These are phyloP conservation scores for Anoplius nigerrimus DNA, from an alignment of 2,888 invertebrate species.

Conservation along the genomic window DNA sequence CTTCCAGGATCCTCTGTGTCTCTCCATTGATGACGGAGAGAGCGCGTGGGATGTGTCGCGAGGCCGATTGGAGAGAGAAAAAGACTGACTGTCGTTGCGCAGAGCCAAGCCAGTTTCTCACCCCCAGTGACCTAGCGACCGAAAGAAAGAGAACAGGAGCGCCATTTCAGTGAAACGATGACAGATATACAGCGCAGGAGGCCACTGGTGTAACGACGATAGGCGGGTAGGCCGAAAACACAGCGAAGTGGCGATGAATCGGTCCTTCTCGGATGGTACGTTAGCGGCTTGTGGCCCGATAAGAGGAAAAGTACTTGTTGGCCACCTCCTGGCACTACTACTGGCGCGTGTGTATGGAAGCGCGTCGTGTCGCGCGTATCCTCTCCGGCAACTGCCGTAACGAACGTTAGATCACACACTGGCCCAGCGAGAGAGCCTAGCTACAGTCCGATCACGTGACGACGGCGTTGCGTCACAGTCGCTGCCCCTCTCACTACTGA, in stretches of 20 bases:
- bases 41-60: slow-evolving; percentile 73
- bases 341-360: slow-evolving; percentile 41
- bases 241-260: background rate
- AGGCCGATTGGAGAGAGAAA: slow-evolving; percentile 86
- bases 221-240: background rate
- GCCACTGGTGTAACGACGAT: background rate
- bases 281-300: slow-evolving; percentile 3
- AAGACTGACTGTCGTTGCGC: slow-evolving; percentile 82
- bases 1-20: slow-evolving; percentile 13
- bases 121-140: slow-evolving; percentile 78
- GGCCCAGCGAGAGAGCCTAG: slow-evolving; percentile 65
- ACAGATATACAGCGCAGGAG: slow-evolving; percentile 8
- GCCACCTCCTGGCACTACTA: slow-evolving; percentile 20
- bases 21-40: background rate
- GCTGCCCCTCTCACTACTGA: slow-evolving; percentile 60
- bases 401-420: slow-evolving; percentile 73
- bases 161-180: slow-evolving; percentile 22
- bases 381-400: slow-evolving; percentile 65
- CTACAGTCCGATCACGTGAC: slow-evolving; percentile 74
- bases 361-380: slow-evolving; percentile 47
- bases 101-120: slow-evolving; percentile 83
- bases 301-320: slow-evolving; percentile 3
- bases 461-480: slow-evolving; percentile 70
- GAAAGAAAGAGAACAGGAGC: slow-evolving; percentile 41
- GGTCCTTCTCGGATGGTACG: background rate